Conservation (phyloP, 2,113 vertebrate species). For the Miniopterus natalensis region DNA sequence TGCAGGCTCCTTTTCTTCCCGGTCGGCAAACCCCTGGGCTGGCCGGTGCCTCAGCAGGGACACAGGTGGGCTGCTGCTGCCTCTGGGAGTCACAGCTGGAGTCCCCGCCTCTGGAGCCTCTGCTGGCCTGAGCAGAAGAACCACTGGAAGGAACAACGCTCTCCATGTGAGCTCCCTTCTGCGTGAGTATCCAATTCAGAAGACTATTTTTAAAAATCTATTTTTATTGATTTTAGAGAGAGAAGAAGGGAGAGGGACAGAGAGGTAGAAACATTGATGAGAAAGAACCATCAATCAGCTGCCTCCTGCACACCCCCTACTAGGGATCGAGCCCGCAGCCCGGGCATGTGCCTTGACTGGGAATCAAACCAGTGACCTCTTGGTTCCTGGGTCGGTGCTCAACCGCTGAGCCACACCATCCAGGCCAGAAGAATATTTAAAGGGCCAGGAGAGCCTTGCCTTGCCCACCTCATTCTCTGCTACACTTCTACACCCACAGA, state of each 20-base stretch:
- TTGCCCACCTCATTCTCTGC: neutral
- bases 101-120: neutral
- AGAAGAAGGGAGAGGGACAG: no score
- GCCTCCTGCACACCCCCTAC: no score
- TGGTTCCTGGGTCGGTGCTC: no score
- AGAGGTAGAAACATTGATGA: no score
- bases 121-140: neutral
- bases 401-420: no score
- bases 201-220: no score
- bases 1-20: neutral
- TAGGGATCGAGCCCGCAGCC: no score
- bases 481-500: neutral
- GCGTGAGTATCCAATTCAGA: slow-evolving; percentile 3
- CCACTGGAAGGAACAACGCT: neutral
- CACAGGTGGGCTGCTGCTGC: neutral
- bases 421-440: neutral
- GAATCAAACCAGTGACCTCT: no score
- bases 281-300: no score
- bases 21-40: neutral
- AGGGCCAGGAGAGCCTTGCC: neutral
- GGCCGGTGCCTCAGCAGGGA: neutral
- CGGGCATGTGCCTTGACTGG: no score
- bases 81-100: neutral
- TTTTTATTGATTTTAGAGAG: no score
- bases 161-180: slow-evolving; percentile 8